Evolutionary conservation across 1,140 invertebrate species (phyloP), one percentile per base, ranked within the genome.

Genomic region (Ceratosolen solmsi): DNA sequence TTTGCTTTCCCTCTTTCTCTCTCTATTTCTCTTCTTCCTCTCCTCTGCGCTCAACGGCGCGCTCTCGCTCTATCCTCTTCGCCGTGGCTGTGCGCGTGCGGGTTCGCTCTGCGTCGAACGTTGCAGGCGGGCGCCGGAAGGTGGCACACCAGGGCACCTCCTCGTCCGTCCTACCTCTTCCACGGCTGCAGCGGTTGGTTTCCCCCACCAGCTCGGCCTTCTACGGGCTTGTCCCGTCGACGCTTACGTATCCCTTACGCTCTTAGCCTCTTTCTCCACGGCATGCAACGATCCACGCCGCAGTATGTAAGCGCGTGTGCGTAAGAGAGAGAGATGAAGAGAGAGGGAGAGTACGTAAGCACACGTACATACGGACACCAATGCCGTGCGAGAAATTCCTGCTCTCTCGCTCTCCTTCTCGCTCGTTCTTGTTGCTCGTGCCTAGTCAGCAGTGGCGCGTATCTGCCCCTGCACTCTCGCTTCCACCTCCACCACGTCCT

Each of bases 401-500:
- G 41, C 20, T 33, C 58, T 30, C 58, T 30, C 58, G 33, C 41
- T 51, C 17, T n/a, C 30, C 13, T 25, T 13, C 17, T 7, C 25
- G 1, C 1, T 36, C 17, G 5, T 38, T 9, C 33, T 2, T 20
- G 30, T 46, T 0, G 41, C 30, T 71, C n/a, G 70, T n/a, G n/a
- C 70, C 25, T 49, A 49, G 70, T 71, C 70, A 49, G 41, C 22
- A n/a, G 27, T n/a, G 8, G 58, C 27, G 25, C 27, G n/a, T 54
- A 0, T 22, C 20, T 58, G 30, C 49, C 30, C 88, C 85, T 79
- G 84, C 83, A 79, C 54, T 56, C 49, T 54, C 73, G 46, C 58
- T 54, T 41, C 22, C 33, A 9, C 25, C 27, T 63, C 88, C 88
- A 87, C 84, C 87, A 85, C 82, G 84, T 84, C 82, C 54, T 56